Conservation (phyloP, 2,113 vertebrate species). For the Caloenas nicobarica region DNA sequence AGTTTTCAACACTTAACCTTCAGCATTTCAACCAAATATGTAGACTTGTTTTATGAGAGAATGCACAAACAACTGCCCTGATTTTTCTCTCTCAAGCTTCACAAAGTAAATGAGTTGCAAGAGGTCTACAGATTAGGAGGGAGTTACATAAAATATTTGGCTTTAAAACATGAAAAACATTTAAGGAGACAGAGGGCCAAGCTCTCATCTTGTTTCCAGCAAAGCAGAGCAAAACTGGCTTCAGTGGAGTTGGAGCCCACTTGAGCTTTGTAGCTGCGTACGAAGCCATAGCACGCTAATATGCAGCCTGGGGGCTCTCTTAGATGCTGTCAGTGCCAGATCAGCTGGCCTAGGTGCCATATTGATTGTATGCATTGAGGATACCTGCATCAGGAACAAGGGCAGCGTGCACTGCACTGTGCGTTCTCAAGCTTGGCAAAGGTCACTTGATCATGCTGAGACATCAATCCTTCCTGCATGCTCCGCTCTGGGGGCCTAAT, state of each 20-base stretch:
- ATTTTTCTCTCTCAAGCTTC: not conserved
- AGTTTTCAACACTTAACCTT: not conserved
- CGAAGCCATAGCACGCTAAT: not conserved
- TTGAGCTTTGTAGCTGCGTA: not conserved
- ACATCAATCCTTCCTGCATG: not conserved
- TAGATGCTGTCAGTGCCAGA: not conserved
- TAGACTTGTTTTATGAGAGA: not conserved
- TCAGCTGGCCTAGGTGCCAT: not conserved
- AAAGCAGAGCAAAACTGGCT: not conserved
- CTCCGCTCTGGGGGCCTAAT: not conserved
- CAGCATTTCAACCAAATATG: not conserved
- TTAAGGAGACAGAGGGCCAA: not conserved
- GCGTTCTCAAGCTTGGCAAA: not conserved
- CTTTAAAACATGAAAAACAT: not conserved
- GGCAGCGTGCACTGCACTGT: not conserved
- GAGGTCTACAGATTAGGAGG: not conserved
- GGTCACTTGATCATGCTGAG: not conserved
- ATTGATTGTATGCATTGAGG: fast-evolving
- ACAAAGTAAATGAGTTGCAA: fast-evolving
- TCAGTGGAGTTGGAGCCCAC: not conserved
- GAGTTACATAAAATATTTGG: not conserved
- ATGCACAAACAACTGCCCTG: not conserved
- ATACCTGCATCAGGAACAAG: not conserved
- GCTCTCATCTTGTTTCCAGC: conserved; percentile 1
- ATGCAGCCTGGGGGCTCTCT: not conserved